A percentile compares a stretch with the other conserved stretches of the same genome.
phyloP scores from a whole-genome alignment of 2,888 invertebrate species.

The Lissonota sp. region DNA sequence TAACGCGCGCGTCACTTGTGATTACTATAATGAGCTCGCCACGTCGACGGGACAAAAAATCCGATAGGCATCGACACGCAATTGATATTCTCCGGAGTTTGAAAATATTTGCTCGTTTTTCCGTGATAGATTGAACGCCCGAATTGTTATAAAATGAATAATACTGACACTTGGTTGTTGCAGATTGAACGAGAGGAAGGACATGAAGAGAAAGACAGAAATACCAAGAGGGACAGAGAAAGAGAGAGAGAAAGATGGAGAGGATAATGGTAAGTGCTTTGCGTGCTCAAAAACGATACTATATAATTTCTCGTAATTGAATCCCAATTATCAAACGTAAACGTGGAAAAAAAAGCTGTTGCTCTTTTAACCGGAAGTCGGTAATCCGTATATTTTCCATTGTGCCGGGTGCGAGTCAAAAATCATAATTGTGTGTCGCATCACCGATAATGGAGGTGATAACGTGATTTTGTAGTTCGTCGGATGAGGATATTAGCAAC shows the following conservation, averaged over 20 bases:
- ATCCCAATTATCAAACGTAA: constrained; percentile 25
- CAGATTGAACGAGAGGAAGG: constrained; percentile 9
- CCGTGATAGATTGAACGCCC: constrained; percentile 21
- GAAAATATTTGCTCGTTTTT: not conserved
- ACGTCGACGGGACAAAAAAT: not conserved
- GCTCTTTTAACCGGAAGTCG: constrained; percentile 43
- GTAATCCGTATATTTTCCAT: constrained; percentile 36
- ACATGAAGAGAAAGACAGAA: constrained; percentile 15
- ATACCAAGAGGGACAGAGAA: constrained; percentile 27
- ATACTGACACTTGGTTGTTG: constrained; percentile 18
- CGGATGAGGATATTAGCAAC: constrained; percentile 20
- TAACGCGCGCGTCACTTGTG: constrained; percentile 47
- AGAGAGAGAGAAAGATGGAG: constrained; percentile 20
- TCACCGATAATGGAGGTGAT: constrained; percentile 2
- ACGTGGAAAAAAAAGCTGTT: constrained; percentile 48
- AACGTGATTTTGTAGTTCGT: constrained; percentile 21
- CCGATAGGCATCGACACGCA: constrained; percentile 38
- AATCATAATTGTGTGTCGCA: constrained; percentile 21
- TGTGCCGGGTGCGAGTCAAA: constrained; percentile 49
- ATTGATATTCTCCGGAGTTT: constrained; percentile 22
- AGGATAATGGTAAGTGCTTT: constrained; percentile 48
- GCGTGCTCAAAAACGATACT: constrained; percentile 57
- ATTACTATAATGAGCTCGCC: not conserved
- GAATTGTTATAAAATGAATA: constrained; percentile 15
- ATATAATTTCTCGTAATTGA: not conserved